Conservation (phyloP, 2,797 vertebrate genomes). For the Cynodonichthys magdalenae region DNA sequence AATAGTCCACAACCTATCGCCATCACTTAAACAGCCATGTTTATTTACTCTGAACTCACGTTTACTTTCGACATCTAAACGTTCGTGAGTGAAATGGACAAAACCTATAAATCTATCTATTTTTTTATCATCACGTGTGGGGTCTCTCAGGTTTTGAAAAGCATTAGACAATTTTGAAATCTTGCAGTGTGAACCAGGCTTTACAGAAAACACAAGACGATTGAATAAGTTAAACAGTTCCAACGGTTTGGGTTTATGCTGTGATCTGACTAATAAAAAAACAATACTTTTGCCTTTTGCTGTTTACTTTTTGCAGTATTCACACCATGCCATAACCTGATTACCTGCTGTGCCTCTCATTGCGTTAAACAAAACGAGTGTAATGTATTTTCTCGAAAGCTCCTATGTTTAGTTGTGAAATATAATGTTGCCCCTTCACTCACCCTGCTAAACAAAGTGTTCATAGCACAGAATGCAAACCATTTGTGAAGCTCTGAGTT, state of each 20-base stretch:
- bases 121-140: no score
- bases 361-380: neutral
- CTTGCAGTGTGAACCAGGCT: no score
- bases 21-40: no score
- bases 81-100: no score
- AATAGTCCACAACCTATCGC: no score
- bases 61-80: no score
- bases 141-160: no score
- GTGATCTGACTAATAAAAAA: neutral
- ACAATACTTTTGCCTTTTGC: neutral
- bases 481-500: conserved; percentile 8
- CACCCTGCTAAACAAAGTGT: neutral
- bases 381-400: neutral
- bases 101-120: no score
- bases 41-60: no score
- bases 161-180: no score
- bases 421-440: neutral
- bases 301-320: neutral
- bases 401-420: neutral
- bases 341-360: neutral
- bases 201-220: no score
- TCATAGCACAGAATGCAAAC: neutral
- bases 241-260: neutral
- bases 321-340: neutral
- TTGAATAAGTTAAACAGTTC: neutral